These are phyloP conservation scores for Tinea semifulvella DNA, from an alignment of 2,888 invertebrate species.

Conservation along the genomic window DNA sequence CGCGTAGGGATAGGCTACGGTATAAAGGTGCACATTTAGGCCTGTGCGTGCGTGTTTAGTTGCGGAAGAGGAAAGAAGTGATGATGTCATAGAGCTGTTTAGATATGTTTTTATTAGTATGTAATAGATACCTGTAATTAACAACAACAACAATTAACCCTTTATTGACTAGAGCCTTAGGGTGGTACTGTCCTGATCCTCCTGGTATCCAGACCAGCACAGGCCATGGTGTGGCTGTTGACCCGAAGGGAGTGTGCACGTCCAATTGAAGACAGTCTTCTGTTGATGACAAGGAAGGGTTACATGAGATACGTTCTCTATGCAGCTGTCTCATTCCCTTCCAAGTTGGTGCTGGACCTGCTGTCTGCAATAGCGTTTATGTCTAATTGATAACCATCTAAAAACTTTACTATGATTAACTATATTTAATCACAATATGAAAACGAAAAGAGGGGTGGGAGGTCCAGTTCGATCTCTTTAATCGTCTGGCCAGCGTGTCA, in stretches of 20 bases:
- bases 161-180: slow-evolving; percentile 35
- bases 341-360: slow-evolving; percentile 46
- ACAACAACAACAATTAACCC: slow-evolving; percentile 42
- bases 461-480: no score
- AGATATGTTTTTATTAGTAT: not conserved
- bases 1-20: no score
- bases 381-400: no score
- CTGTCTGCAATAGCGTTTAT: no score
- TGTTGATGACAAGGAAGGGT: slow-evolving; percentile 31
- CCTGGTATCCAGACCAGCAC: slow-evolving; percentile 49
- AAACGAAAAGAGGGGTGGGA: no score
- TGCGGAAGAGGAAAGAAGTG: no score
- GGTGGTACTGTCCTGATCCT: slow-evolving; percentile 33
- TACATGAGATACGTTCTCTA: slow-evolving; percentile 24
- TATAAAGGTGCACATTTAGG: no score
- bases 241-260: slow-evolving; percentile 65
- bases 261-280: slow-evolving; percentile 74
- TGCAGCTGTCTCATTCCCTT: slow-evolving; percentile 32
- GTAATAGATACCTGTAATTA: slow-evolving; percentile 40
- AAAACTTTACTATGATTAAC: no score
- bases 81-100: not conserved
- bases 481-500: no score
- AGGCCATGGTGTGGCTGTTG: slow-evolving; percentile 31
- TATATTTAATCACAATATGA: no score
- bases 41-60: no score